phyloP scores from a whole-genome alignment of 2,888 invertebrate genomes.

The Acholoe squamosa region DNA sequence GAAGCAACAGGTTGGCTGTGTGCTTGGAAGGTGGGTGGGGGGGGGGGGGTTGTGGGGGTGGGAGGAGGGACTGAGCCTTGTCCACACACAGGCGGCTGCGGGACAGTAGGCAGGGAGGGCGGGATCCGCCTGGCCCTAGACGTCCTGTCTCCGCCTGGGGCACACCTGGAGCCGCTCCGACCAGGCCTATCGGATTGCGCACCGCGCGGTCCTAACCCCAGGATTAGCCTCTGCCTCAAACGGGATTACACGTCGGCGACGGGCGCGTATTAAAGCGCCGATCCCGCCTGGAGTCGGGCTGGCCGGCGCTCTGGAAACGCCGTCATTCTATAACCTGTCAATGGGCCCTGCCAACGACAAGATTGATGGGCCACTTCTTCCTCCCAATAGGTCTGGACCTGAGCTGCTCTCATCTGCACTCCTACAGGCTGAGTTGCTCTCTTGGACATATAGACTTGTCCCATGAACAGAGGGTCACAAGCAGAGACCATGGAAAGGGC shows the following conservation, averaged over 20 bases:
- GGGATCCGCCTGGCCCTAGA: background rate
- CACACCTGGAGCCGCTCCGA: background rate
- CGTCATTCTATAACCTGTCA: constrained; percentile 62
- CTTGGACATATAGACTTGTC: background rate
- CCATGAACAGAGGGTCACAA: no score
- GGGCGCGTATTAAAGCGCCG: constrained; percentile 55
- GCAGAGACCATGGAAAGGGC: no score
- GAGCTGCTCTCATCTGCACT: background rate
- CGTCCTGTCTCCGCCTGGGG: background rate
- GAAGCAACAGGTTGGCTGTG: constrained; percentile 42
- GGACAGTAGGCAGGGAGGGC: background rate
- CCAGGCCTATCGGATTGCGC: constrained; percentile 46
- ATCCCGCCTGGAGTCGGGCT: background rate
- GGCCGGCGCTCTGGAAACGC: constrained; percentile 37
- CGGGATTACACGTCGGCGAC: constrained; percentile 53
- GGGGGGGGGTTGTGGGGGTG: background rate
- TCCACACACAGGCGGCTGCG: background rate
- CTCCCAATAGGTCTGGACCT: constrained; percentile 2
- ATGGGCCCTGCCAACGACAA: constrained; percentile 14
- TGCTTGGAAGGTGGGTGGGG: background rate
- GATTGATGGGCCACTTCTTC: constrained; percentile 48
- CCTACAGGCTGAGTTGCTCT: background rate
- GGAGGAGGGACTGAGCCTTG: background rate
- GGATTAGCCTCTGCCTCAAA: constrained; percentile 60
- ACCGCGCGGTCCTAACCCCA: constrained; percentile 5